These are phyloP conservation scores for Clunio marinus DNA, from an alignment of 2,888 invertebrate species.

Conservation along the genomic window DNA sequence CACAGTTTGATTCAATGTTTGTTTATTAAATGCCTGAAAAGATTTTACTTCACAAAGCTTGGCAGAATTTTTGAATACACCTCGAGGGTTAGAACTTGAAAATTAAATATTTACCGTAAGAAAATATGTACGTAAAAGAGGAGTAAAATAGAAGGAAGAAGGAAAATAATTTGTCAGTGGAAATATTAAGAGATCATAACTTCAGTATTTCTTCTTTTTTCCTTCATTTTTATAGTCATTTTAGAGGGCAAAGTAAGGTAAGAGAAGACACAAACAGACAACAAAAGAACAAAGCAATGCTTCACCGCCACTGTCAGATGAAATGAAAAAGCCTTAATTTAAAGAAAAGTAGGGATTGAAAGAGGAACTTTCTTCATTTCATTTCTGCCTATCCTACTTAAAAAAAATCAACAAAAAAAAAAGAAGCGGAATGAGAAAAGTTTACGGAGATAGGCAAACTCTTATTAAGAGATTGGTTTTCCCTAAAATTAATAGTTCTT, in stretches of 20 bases:
- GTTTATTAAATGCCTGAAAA: slow-evolving; percentile 8
- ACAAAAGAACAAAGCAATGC: too few species aligned
- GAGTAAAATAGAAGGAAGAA: not conserved
- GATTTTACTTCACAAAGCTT: slow-evolving; percentile 3
- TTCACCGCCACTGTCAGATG: not conserved
- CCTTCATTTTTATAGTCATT: too few species aligned
- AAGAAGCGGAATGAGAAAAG: not conserved
- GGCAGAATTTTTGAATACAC: not conserved
- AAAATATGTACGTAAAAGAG: slow-evolving; percentile 8
- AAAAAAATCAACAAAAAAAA: not conserved
- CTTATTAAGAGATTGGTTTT: not conserved
- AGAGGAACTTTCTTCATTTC: not conserved
- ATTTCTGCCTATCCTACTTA: too few species aligned
- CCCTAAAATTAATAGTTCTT: slow-evolving; percentile 5
- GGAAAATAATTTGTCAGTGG: slow-evolving; percentile 26
- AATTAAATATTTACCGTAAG: slow-evolving; percentile 27
- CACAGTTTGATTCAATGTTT: slow-evolving; percentile 19
- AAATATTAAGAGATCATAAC: slow-evolving; percentile 5
- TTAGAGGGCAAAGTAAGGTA: too few species aligned
- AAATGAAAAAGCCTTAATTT: not conserved
- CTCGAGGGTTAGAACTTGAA: slow-evolving; percentile 5
- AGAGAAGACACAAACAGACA: too few species aligned
- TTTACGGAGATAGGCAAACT: slow-evolving; percentile 4
- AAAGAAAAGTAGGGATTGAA: not conserved
- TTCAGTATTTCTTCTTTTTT: not conserved